phyloP scores from a whole-genome alignment of 2,888 invertebrate genomes.

The Apodemia duryi region DNA sequence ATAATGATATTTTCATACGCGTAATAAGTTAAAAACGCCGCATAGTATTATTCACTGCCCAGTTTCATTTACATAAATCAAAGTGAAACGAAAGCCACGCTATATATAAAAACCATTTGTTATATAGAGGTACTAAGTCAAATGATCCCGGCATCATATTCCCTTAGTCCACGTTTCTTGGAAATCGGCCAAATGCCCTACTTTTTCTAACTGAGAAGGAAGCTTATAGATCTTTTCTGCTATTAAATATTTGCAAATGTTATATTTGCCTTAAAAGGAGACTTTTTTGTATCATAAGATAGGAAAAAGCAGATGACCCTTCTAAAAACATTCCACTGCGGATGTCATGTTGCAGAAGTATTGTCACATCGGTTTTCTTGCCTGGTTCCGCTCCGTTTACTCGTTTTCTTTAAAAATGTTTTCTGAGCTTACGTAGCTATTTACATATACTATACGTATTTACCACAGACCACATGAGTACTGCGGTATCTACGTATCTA shows the following conservation, averaged over 20 bases:
- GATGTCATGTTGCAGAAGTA: no score
- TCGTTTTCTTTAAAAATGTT: no score
- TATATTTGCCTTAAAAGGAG: not conserved
- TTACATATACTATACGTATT: no score
- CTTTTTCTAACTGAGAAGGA: constrained; percentile 27
- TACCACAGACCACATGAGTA: no score
- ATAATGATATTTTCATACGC: no score
- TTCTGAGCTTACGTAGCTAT: no score
- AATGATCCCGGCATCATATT: constrained; percentile 25
- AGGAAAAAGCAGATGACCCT: no score
- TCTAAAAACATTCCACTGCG: no score
- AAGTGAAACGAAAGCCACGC: not conserved
- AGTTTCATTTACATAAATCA: not conserved
- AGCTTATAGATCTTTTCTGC: constrained; percentile 23
- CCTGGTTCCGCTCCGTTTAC: no score
- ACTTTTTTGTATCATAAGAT: no score
- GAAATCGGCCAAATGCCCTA: constrained; percentile 28
- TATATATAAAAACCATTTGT: not conserved
- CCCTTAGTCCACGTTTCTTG: constrained; percentile 26
- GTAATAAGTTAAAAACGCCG: not conserved
- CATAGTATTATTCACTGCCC: not conserved
- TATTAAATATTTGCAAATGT: constrained; percentile 9
- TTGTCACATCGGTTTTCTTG: no score
- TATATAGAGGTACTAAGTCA: constrained; percentile 11
- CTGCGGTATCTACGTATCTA: no score